Evolutionary conservation across 2,113 vertebrate genomes (phyloP), one percentile per base, ranked within the genome.

Genomic region (Hemicordylus capensis): DNA sequence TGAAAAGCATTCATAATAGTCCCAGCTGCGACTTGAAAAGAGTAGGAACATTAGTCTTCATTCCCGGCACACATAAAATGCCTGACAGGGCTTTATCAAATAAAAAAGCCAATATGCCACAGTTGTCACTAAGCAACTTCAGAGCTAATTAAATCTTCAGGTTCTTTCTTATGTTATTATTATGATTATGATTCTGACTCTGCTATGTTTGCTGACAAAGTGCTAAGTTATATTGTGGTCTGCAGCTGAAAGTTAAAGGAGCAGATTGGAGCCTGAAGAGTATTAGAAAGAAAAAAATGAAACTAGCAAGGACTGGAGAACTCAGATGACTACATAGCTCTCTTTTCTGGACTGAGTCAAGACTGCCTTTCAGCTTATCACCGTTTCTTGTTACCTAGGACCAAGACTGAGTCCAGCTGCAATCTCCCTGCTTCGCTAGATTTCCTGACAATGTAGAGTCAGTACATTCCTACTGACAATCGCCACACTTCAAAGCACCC

Each of bases 121-220:
- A 85, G 88, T 91, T 94, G 92, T 94, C 91, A 91, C 82, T 88
- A 91, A 88, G 87, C 85, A 83, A 92, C 88, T 93, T 92, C 93
- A 94, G 89, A 89, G 89, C 91, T 94, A 93, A 92, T 94, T 94
- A 93, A 93, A 92, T 91, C 91, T 89, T 92, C 87, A 78, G 87
- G 86, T 94, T 74, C 91, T 91, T 89, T 69, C 66, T 69, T 69
- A 69, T 42, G 39, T 69, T 54, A 54, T 17, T 54, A 54, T 54
- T 42, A 69, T 69, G 12, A 54, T 17, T 54, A 54, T 54, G 51
- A 54, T 17, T 54, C 3, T 54, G 51, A 54, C 51, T 54, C 51
- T 44, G 31, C 76, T 92, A 89, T 54, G 69, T 90, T 92, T 92
- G 92, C 90, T 93, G 92, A 90, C 87, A 89, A 93, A 93, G 89